Base-by-base conservation (phyloP, 2,888 invertebrate species). In the Trissoscelio sp. region DNA sequence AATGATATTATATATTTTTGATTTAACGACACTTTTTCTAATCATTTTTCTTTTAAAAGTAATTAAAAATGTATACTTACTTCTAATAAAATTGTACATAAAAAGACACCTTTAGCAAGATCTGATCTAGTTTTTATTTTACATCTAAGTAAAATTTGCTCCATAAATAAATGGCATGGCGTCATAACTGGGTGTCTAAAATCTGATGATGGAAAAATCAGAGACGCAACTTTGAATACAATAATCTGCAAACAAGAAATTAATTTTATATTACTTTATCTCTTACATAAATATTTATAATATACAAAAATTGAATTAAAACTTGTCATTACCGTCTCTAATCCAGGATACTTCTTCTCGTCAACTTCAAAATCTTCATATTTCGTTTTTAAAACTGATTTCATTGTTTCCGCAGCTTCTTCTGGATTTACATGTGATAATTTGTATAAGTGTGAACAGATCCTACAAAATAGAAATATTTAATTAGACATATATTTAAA, bases 141-240 rank as follows among this genome's bases (percentile, higher is more conserved):
- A 64, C 95, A 94, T 85, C 92, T 92, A 1, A 93, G 92, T 85
- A 97, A 91, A 87, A 98, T 95, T 90, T 97, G 95, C 39, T 95
- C 94, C 92, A 98, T 96, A 85, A 98, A 97, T 82, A 96, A 92
- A 85, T 96, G 87, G 20, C 93, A 92, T 9, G 89, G 88, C 28
- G 88, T 88, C n/a, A 96, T 95, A 2, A 98, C 94, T 0, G 95
- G 95, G 93, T 99, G 98, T 42, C 95, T 93, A 89, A 96, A 97
- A 92, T 99, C 98, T 0, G 98, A 97, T 0, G 97, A 87, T 64
- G 98, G 96, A 91, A 96, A 99, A 66, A 98, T 89, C 46, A 96
- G 91, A 5, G 96, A 95, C 2, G 97, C 93, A 82, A 97, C 88
- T 92, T 98, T 97, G 79, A 98, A 95, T 88, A 97, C 95, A 83